Evolutionary conservation across 2,113 vertebrate genomes (phyloP), one percentile per base, ranked within the genome.

Genomic region (Tachycineta bicolor): DNA sequence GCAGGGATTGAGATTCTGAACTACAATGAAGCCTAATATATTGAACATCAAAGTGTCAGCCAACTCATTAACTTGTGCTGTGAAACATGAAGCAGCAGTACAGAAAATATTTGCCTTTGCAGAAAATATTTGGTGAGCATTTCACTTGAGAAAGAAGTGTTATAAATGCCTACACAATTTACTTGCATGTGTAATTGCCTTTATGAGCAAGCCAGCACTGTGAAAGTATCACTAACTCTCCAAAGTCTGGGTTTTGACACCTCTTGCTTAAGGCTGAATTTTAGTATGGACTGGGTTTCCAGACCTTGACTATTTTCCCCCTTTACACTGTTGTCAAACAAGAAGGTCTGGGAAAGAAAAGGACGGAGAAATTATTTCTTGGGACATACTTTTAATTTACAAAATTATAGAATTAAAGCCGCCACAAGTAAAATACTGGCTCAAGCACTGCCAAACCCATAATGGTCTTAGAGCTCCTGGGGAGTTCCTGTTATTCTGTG

Each of bases 61-160:
- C 56, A 86, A 88, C 49, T 90, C 82, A 88, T 90, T 96, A 96
- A 77, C 70, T 90, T 76, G 49, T 71, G 47, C 47, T 85, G 56
- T 71, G 78, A 94, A 93, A 96, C 63, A 86, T 65, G 83, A 90
- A 88, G 67, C 41, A 73, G 33, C 26, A 93, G 41, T 44, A 94
- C 17, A 68, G 49, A 90, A 95, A 88, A 90, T 90, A 90, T 86
- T 93, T 85, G 53, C 28, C 29, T 91, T 79, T 90, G 49, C 74
- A 90, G 78, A 91, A 94, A 89, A 91, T 63, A 94, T 56, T 69
- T 83, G 43, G 84, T 68, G 94, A 94, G 16, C 6, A 68, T 94
- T 93, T 85, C 49, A 49, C 76, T 87, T 41, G 49, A 83, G 78
- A 87, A 89, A 87, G 19, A 43, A 82, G 16, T 20, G 21, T 58